These are phyloP conservation scores for Chloropsis cyanopogon DNA, from an alignment of 2,113 vertebrate species.

Conservation along the genomic window DNA sequence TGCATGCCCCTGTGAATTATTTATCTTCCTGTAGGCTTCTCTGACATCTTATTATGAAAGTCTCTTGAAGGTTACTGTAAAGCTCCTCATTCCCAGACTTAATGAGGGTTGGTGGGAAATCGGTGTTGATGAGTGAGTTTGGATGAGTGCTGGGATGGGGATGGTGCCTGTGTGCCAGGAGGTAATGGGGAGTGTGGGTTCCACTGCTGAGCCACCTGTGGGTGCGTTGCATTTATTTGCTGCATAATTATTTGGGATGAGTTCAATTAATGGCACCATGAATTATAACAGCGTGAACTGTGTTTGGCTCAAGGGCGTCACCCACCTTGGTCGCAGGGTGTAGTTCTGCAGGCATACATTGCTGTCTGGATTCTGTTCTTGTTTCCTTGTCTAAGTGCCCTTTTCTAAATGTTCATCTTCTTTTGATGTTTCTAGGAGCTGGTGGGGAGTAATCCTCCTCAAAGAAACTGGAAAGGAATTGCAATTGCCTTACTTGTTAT, in stretches of 20 bases:
- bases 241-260: neutral
- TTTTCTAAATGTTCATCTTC: slow-evolving; percentile 16
- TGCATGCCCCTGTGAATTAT: neutral
- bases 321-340: rapidly evolving
- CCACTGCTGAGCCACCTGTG: neutral
- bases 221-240: neutral
- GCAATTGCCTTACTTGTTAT: slow-evolving; percentile 98
- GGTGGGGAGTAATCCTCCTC: slow-evolving; percentile 96
- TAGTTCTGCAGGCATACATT: neutral
- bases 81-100: neutral
- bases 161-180: rapidly evolving
- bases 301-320: neutral
- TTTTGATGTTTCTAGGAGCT: slow-evolving; percentile 83
- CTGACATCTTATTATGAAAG: neutral
- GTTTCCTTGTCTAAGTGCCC: neutral
- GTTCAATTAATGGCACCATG: neutral
- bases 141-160: neutral
- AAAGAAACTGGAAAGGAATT: slow-evolving; percentile 99
- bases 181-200: neutral
- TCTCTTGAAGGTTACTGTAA: neutral
- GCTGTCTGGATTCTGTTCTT: neutral
- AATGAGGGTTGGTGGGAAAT: neutral
- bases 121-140: neutral
- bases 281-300: neutral
- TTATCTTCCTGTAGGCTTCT: slow-evolving; percentile 20